phyloP scores from a whole-genome alignment of 2,113 vertebrate species.

The Paracanthobrama guichenoti region DNA sequence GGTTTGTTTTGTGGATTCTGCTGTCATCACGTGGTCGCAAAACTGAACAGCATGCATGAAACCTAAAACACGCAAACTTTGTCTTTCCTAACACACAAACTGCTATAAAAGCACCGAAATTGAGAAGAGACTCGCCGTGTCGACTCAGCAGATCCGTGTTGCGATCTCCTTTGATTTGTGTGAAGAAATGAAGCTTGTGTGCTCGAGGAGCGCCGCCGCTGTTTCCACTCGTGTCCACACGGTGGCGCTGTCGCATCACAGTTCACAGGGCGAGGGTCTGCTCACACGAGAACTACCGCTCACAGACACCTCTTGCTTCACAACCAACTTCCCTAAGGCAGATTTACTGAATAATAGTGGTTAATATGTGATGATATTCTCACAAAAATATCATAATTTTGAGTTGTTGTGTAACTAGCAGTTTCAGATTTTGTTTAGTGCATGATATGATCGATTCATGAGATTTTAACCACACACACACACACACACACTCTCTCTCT shows the following conservation, averaged over 20 bases:
- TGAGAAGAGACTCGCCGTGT: background rate
- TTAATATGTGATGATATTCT: background rate
- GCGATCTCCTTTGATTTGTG: background rate
- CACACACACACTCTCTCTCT: too few relatives aligned
- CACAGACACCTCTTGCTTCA: background rate
- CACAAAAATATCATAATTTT: too few relatives aligned
- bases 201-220: background rate
- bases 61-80: background rate
- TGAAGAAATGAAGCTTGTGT: background rate
- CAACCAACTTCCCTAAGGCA: background rate
- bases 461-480: too few relatives aligned
- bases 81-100: background rate
- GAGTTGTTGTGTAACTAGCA: too few relatives aligned
- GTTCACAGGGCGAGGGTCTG: background rate
- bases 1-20: constrained; percentile 49
- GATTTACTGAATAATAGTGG: background rate
- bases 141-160: background rate
- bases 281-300: background rate
- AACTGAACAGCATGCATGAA: background rate
- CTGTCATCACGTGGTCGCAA: constrained; percentile 9
- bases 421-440: too few relatives aligned
- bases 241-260: background rate
- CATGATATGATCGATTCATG: too few relatives aligned
- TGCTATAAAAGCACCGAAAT: background rate
- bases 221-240: background rate